Evolutionary conservation across 2,888 invertebrate genomes (phyloP).

Genomic region (Spisula subtruncata): DNA sequence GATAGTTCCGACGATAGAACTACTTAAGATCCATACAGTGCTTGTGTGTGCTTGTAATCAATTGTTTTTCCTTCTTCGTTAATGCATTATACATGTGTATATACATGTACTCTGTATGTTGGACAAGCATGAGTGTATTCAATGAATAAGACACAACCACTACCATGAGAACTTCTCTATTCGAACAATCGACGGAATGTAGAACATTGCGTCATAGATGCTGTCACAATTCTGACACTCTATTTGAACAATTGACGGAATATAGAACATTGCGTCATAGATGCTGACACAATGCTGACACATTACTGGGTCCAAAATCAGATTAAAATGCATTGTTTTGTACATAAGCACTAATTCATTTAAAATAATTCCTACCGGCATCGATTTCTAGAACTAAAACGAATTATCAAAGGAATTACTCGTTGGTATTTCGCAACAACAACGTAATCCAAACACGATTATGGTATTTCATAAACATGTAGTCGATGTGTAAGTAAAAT

Average conservation of each 20-base stretch:
- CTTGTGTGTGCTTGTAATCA: too few relatives aligned
- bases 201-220: not conserved
- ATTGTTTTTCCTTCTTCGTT: too few relatives aligned
- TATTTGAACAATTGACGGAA: too few relatives aligned
- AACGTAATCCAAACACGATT: not conserved
- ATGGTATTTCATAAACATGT: not conserved
- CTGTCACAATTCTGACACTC: too few relatives aligned
- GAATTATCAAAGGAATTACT: not conserved
- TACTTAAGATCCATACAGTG: too few relatives aligned
- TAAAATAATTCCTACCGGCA: not conserved
- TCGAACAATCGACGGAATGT: not conserved
- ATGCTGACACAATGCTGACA: not conserved
- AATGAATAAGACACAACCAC: not conserved
- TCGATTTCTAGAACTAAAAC: not conserved
- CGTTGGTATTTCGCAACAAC: not conserved
- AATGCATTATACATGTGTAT: too few relatives aligned
- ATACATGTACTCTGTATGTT: too few relatives aligned
- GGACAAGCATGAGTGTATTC: not conserved
- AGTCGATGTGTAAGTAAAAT: not conserved
- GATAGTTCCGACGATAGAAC: too few relatives aligned
- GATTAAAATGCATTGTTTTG: not conserved
- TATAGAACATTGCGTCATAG: not conserved
- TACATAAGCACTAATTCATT: not conserved
- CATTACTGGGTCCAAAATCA: not conserved
- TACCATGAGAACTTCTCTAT: not conserved